These are phyloP conservation scores for Rhynchopsitta pachyrhyncha DNA, from an alignment of 2,113 vertebrate genomes.

Conservation along the genomic window DNA sequence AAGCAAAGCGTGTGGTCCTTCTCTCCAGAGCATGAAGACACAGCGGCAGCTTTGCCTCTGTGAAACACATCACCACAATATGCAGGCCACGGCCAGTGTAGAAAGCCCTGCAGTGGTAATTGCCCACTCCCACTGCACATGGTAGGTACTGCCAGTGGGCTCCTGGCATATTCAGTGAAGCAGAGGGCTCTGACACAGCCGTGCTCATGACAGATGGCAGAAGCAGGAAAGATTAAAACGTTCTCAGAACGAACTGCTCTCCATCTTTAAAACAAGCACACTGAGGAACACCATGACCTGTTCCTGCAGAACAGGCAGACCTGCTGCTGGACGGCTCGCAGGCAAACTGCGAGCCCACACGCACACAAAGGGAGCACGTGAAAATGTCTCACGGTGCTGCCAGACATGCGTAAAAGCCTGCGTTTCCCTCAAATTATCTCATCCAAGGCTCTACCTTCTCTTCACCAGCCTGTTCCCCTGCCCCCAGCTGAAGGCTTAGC, in stretches of 20 bases:
- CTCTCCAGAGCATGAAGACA: not conserved
- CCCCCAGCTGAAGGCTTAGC: not conserved
- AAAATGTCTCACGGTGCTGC: not conserved
- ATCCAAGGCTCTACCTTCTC: not conserved
- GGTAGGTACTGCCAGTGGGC: not conserved
- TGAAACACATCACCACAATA: not conserved
- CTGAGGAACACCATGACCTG: not conserved
- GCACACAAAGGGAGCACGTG: accelerated
- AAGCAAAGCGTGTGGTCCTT: not conserved
- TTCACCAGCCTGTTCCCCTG: not conserved
- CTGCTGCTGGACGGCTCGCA: not conserved
- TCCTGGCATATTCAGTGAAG: not conserved
- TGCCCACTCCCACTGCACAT: not conserved
- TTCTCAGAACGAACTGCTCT: not conserved
- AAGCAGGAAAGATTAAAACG: not conserved
- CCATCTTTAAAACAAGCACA: not conserved
- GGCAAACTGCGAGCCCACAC: not conserved
- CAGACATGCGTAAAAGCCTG: not conserved
- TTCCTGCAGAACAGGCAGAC: not conserved
- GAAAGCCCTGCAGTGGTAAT: not conserved
- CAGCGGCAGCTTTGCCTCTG: not conserved
- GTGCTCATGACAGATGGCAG: not conserved
- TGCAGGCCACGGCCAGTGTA: not conserved
- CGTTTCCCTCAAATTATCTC: not conserved
- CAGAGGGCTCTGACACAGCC: not conserved